Percentiles rank a stretch among this genome's conserved stretches.
Evolutionary conservation across 2,113 vertebrate species (phyloP).

Genomic region (Oncorhynchus tshawytscha): DNA sequence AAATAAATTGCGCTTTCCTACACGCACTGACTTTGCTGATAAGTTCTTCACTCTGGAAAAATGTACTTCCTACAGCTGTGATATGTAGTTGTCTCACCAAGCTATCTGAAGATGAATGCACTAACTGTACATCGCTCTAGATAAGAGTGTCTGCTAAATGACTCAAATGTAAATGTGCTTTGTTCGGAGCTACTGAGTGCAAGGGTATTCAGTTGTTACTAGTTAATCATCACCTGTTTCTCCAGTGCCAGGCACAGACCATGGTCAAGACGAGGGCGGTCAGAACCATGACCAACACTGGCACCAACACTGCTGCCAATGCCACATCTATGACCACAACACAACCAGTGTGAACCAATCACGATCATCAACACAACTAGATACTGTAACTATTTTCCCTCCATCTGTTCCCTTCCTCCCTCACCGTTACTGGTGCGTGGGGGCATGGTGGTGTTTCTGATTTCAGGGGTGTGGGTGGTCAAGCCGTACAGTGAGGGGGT

Average conservation of each 20-base stretch:
- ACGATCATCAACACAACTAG: neutral
- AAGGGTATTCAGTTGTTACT: neutral
- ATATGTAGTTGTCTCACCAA: too few species aligned
- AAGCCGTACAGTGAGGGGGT: conserved; percentile 69
- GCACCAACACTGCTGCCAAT: conserved; percentile 87
- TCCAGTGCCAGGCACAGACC: conserved; percentile 90
- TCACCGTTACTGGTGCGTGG: conserved; percentile 84
- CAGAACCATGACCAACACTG: conserved; percentile 87
- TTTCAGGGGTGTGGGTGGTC: conserved; percentile 82
- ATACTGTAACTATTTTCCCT: neutral
- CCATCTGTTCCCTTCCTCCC: conserved; percentile 81
- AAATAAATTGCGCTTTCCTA: too few species aligned
- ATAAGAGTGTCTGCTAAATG: neutral
- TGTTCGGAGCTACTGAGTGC: neutral
- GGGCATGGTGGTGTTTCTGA: conserved; percentile 90
- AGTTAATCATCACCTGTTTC: conserved; percentile 79
- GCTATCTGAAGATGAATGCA: too few species aligned
- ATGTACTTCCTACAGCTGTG: too few species aligned
- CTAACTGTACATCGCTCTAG: too few species aligned
- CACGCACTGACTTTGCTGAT: neutral
- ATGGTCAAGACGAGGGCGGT: conserved; percentile 82
- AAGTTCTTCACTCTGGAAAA: neutral
- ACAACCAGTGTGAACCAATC: conserved; percentile 4
- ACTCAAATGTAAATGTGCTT: neutral
- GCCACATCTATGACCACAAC: conserved; percentile 81